Conservation (phyloP, 2,888 invertebrate species). For the Himalopsyche tibetana region DNA sequence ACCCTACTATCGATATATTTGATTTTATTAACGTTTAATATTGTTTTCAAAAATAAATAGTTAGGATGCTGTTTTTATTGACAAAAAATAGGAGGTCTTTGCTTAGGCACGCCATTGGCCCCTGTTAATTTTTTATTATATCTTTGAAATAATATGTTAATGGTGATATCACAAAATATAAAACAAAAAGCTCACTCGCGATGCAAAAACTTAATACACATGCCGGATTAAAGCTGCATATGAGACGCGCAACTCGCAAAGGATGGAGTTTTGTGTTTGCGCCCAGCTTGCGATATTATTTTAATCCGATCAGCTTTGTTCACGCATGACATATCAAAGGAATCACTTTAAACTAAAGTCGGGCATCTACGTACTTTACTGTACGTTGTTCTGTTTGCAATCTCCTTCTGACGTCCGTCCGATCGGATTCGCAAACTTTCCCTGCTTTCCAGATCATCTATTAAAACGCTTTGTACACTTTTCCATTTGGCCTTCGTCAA, state of each 20-base stretch:
- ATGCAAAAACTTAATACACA: not conserved
- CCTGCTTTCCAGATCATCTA: not conserved
- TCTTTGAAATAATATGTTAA: not conserved
- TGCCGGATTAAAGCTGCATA: not conserved
- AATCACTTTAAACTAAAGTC: conserved; percentile 33
- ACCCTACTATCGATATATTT: too few species aligned
- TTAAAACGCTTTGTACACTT: not conserved
- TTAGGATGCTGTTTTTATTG: too few species aligned
- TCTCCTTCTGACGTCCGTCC: conserved; percentile 3
- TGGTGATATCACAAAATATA: not conserved
- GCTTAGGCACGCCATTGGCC: too few species aligned
- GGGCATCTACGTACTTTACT: too few species aligned
- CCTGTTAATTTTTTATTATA: too few species aligned
- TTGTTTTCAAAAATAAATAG: too few species aligned
- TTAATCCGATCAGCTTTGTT: conserved; percentile 58
- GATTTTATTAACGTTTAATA: too few species aligned
- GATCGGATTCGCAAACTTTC: not conserved
- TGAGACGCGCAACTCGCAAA: not conserved
- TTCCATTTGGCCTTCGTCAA: not conserved
- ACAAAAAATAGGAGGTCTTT: too few species aligned
- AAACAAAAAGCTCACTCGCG: not conserved
- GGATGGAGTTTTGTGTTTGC: conserved; percentile 11
- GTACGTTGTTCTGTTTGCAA: not conserved
- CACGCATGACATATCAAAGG: conserved; percentile 58
- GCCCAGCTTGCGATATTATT: conserved; percentile 55